Evolutionary conservation across 2,113 vertebrate genomes (phyloP).

Genomic region (Toxotes jaculatrix): DNA sequence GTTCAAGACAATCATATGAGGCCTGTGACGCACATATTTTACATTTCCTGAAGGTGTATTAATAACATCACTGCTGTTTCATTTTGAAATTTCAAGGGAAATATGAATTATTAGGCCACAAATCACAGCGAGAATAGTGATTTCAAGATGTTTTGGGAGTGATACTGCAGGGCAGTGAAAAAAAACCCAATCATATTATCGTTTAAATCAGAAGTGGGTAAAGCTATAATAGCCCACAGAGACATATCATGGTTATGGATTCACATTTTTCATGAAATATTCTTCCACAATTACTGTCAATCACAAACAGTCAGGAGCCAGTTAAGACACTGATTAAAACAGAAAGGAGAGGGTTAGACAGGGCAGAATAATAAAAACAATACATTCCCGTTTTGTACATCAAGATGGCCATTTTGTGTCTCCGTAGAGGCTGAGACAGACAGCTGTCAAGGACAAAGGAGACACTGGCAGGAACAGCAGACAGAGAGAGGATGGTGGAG

Average conservation of each 20-base stretch:
- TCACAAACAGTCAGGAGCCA: background rate
- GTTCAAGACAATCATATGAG: too few relatives aligned
- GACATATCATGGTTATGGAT: slow-evolving; percentile 7
- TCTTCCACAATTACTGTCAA: slow-evolving; percentile 10
- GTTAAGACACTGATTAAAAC: background rate
- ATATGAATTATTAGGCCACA: background rate
- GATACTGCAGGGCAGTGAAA: background rate
- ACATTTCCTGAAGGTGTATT: background rate
- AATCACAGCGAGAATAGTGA: background rate
- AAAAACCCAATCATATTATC: slow-evolving; percentile 1
- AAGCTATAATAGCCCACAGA: background rate
- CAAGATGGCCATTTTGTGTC: slow-evolving; percentile 15
- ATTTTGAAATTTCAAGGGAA: background rate
- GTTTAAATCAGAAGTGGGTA: slow-evolving; percentile 25
- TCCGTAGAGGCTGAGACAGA: slow-evolving; percentile 26
- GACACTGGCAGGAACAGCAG: slow-evolving; percentile 50
- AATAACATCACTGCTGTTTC: background rate
- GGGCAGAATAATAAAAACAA: slow-evolving; percentile 2
- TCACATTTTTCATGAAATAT: slow-evolving; percentile 4
- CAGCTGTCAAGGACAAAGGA: slow-evolving; percentile 60
- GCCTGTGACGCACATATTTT: too few relatives aligned
- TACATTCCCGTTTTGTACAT: background rate
- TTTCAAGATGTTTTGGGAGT: background rate
- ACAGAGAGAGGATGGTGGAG: slow-evolving; percentile 39
- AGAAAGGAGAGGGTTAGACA: background rate